Percentiles rank a stretch among this genome's conserved stretches.
phyloP scores from a whole-genome alignment of 2,113 vertebrate genomes.

The Zootoca vivipara region DNA sequence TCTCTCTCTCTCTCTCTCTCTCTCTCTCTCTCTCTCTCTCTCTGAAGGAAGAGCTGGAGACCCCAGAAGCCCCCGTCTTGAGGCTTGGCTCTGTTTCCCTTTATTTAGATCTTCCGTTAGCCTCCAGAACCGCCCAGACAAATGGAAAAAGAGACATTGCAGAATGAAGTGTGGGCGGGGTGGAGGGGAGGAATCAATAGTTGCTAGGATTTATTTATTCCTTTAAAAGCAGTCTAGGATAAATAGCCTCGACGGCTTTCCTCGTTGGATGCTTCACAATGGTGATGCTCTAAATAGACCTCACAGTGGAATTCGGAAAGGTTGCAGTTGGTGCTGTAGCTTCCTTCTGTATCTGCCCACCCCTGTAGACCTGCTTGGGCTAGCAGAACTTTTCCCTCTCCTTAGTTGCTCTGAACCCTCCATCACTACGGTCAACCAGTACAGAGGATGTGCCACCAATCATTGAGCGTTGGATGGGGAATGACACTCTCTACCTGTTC shows the following conservation, averaged over 20 bases:
- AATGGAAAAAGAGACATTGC: neutral
- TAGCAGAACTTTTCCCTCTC: neutral
- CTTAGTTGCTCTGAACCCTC: neutral
- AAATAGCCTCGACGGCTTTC: neutral
- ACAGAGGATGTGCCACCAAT: neutral
- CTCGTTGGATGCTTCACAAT: neutral
- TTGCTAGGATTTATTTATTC: neutral
- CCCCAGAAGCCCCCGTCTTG: constrained; percentile 6
- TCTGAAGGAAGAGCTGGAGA: neutral
- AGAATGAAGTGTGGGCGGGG: too few species aligned
- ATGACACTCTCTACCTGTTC: neutral
- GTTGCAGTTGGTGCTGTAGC: neutral
- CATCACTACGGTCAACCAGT: too few species aligned
- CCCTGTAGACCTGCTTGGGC: neutral
- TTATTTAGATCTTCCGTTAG: constrained; percentile 3
- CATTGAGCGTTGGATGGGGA: neutral
- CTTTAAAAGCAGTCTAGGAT: neutral
- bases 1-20: neutral
- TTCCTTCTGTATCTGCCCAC: neutral
- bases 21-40: fast-evolving
- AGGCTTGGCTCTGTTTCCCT: neutral
- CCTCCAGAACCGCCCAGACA: constrained; percentile 7
- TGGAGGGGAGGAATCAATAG: constrained; percentile 10
- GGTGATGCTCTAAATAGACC: neutral
- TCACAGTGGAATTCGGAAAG: neutral